These are phyloP conservation scores for Xenopus borealis DNA, from an alignment of 2,113 vertebrate genomes.

Conservation along the genomic window DNA sequence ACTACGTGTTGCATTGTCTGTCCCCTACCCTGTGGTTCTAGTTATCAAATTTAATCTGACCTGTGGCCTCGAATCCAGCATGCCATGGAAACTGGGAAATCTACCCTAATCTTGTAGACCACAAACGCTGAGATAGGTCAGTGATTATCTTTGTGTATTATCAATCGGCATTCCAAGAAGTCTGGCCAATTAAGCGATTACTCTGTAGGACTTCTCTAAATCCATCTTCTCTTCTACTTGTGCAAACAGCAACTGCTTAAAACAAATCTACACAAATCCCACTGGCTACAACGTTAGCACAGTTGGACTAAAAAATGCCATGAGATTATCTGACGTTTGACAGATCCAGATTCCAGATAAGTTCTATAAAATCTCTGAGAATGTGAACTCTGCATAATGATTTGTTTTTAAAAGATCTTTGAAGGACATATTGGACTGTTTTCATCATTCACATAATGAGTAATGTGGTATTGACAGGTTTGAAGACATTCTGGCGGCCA, in stretches of 20 bases:
- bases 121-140: not conserved
- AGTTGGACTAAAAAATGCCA: too few relatives aligned
- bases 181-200: not conserved
- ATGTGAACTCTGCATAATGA: too few relatives aligned
- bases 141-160: not conserved
- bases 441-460: too few relatives aligned
- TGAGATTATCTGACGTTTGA: too few relatives aligned
- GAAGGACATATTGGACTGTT: too few relatives aligned
- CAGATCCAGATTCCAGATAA: too few relatives aligned
- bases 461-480: not conserved
- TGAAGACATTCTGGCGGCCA: not conserved
- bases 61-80: not conserved
- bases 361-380: too few relatives aligned
- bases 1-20: not conserved
- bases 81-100: not conserved
- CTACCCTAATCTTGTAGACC: not conserved
- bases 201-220: not conserved
- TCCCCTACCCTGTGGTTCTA: not conserved
- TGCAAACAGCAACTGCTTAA: not conserved
- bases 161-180: not conserved
- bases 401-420: too few relatives aligned
- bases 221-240: not conserved
- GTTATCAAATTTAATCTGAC: not conserved
- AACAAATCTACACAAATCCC: too few relatives aligned
- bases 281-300: too few relatives aligned